Evolutionary conservation across 2,113 vertebrate species (phyloP).

Genomic region (Stigmatopora nigra): DNA sequence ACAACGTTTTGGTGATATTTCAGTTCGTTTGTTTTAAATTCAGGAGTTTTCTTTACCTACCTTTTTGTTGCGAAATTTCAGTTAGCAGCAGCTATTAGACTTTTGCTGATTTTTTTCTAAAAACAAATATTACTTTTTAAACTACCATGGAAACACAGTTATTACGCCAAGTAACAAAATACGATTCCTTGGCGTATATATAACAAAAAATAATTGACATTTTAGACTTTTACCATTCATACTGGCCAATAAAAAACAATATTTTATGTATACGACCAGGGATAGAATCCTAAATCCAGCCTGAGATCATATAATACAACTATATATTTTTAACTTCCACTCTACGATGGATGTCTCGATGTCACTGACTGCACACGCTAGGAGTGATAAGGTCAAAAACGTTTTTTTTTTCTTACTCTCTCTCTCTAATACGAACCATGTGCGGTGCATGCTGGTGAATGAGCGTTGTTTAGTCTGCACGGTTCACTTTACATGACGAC

Average conservation of each 20-base stretch:
- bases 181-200: background rate
- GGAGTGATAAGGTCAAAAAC: conserved; percentile 20
- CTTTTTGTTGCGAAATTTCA: too few species aligned
- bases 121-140: too few species aligned
- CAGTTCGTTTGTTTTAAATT: too few species aligned
- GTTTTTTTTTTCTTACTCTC: conserved; percentile 23
- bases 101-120: too few species aligned
- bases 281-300: background rate
- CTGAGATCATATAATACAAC: background rate
- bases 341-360: background rate
- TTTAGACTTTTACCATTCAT: background rate
- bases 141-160: too few species aligned
- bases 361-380: background rate
- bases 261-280: background rate
- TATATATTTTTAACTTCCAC: background rate
- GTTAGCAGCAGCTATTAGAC: too few species aligned
- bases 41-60: too few species aligned
- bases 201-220: too few species aligned
- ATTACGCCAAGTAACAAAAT: background rate
- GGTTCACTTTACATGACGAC: conserved; percentile 57
- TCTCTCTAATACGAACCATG: conserved; percentile 45
- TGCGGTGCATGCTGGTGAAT: conserved; percentile 37
- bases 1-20: too few species aligned
- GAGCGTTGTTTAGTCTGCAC: conserved; percentile 60
- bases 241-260: background rate